These are phyloP conservation scores for Lamellibrachia satsuma DNA, from an alignment of 2,888 invertebrate species.

Conservation along the genomic window DNA sequence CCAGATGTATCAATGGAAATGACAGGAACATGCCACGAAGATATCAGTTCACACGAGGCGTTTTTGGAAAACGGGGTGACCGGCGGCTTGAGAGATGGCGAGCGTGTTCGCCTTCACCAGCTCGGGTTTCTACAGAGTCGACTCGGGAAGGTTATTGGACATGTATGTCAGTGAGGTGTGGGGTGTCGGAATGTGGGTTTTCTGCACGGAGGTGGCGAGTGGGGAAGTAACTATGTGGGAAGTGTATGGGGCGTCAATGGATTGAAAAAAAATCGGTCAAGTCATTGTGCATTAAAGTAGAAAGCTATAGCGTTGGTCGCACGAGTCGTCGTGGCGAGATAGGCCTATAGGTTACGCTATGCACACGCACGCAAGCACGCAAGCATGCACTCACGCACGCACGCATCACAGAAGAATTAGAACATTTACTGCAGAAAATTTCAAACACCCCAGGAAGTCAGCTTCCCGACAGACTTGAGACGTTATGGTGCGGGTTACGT, in stretches of 20 bases:
- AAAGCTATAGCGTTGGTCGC: neutral
- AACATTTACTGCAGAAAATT: no score
- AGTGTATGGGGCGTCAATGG: neutral
- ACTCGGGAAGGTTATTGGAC: neutral
- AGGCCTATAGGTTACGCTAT: no score
- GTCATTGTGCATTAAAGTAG: neutral
- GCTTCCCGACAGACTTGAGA: no score
- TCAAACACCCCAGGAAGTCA: no score
- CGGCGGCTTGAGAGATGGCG: neutral
- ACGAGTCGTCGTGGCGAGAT: no score
- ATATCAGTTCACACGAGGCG: neutral
- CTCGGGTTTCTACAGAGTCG: neutral
- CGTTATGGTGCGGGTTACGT: no score
- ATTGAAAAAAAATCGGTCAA: neutral
- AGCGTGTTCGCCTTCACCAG: neutral
- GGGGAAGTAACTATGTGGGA: neutral
- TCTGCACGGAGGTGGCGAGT: no score
- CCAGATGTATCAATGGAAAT: neutral
- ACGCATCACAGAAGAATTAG: no score
- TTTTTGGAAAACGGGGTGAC: neutral
- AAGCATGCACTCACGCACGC: no score
- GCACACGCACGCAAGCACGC: no score
- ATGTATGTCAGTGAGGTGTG: neutral
- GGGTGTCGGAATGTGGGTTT: neutral
- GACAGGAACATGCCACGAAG: neutral